Evolutionary conservation across 2,888 invertebrate species (phyloP).

Genomic region (Apodemia mormo): DNA sequence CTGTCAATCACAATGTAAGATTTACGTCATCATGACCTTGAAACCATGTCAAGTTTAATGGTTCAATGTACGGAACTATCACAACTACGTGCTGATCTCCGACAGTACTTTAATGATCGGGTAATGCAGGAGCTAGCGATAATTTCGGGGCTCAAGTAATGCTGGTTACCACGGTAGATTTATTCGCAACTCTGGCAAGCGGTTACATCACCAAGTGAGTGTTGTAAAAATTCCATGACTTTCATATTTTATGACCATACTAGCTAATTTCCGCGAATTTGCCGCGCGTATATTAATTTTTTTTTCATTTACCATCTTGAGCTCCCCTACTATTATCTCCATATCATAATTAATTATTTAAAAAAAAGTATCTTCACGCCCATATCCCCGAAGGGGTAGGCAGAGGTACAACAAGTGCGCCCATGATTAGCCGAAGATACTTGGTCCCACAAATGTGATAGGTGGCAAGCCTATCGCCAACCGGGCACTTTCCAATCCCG

Average conservation of each 20-base stretch:
- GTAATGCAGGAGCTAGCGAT: constrained; percentile 16
- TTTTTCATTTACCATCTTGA: too few relatives aligned
- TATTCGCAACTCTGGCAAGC: constrained; percentile 31
- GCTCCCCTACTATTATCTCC: too few relatives aligned
- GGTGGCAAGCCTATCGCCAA: too few relatives aligned
- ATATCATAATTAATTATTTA: too few relatives aligned
- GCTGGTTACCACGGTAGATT: constrained; percentile 35
- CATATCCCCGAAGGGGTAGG: too few relatives aligned
- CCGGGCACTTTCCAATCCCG: too few relatives aligned
- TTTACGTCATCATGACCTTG: constrained; percentile 50
- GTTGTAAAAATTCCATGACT: constrained; percentile 35
- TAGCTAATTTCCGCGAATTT: too few relatives aligned
- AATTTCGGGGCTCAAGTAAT: constrained; percentile 28
- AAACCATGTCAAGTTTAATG: constrained; percentile 49
- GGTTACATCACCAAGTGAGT: constrained; percentile 29
- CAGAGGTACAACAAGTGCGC: too few relatives aligned
- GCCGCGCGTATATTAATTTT: too few relatives aligned
- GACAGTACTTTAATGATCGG: constrained; percentile 21
- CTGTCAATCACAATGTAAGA: constrained; percentile 50
- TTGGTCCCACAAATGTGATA: too few relatives aligned
- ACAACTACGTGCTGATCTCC: constrained; percentile 31
- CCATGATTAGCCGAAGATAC: too few relatives aligned
- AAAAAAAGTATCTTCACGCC: too few relatives aligned
- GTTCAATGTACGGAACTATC: constrained; percentile 42
- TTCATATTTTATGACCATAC: constrained; percentile 19